These are phyloP conservation scores for Larimichthys crocea DNA, from an alignment of 2,113 vertebrate genomes.

Conservation along the genomic window DNA sequence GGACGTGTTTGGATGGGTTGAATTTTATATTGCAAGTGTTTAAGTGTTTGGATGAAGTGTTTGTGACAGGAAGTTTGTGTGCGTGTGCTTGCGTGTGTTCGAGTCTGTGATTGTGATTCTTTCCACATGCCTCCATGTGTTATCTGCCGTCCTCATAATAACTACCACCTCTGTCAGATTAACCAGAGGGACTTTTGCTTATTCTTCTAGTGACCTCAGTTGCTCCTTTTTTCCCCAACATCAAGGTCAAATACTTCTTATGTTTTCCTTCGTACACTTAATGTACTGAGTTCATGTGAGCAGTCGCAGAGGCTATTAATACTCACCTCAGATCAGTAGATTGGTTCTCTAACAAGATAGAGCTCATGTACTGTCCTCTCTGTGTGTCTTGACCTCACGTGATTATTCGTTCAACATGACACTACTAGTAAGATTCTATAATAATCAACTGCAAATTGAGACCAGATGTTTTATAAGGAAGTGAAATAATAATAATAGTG, in stretches of 20 bases:
- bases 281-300: conserved; percentile 6
- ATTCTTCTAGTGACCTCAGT: conserved; percentile 45
- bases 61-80: conserved; percentile 71
- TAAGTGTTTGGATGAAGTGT: conserved; percentile 43
- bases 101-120: conserved; percentile 70
- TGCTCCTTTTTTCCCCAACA: conserved; percentile 19
- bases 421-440: conserved; percentile 68
- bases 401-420: conserved; percentile 62
- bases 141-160: conserved; percentile 78
- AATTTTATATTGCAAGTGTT: conserved; percentile 37
- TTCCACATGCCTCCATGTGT: conserved; percentile 79
- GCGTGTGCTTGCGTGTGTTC: conserved; percentile 63
- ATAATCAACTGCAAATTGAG: conserved; percentile 77
- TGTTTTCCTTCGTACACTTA: conserved; percentile 18
- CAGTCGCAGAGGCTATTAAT: neutral
- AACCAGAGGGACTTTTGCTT: conserved; percentile 74
- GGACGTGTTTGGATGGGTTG: conserved; percentile 36
- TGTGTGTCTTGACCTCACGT: conserved; percentile 61
- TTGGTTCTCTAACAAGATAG: conserved; percentile 14
- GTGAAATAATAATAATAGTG: conserved; percentile 56
- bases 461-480: conserved; percentile 78
- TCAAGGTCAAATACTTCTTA: conserved; percentile 23
- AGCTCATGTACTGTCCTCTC: conserved; percentile 8
- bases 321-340: conserved; percentile 33
- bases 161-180: conserved; percentile 75